Evolutionary conservation across 2,888 invertebrate species (phyloP), one percentile per base, ranked within the genome.

Genomic region (Philereme transversata): DNA sequence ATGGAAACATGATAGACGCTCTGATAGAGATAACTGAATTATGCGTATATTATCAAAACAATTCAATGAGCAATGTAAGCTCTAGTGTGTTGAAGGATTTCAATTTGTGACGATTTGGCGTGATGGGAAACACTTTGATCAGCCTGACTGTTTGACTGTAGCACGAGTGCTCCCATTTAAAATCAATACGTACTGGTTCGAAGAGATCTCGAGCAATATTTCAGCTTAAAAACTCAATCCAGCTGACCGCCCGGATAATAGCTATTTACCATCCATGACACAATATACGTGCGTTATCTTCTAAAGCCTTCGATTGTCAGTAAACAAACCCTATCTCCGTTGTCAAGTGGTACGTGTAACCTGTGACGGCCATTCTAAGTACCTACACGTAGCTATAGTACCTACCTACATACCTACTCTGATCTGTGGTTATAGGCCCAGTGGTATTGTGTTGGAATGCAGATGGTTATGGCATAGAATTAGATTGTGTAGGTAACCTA

Each of bases 271-370:
- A 44, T 5, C 44, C 9, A 45, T 7, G 45, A 45, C 56, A 49
- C 34, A 36, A 9, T 11, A 35, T 45, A 38, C 55, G 55, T 55
- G 62, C 46, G 51, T 52, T 55, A 59, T 62, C 62, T 47, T 41
- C 46, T 11, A 11, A 50, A 57, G 57, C 53, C 36, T 65, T 68
- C 59, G 57, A 65, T 68, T 67, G 68, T 63, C 69, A 61, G 75
- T 79, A 79, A 80, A 79, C 80, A 55, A 76, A 75, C 74, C 75
- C 76, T 81, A 82, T 80, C 78, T 66, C 57, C 53, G n/a, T 48
- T 62, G 58, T 44, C 55, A 45, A 46, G 55, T 40, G n/a, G 9
- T n/a, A 59, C 49, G 56, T 60, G 48, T 59, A 43, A 51, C 51
- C 48, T 49, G 36, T 48, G 51, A 57, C 46, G 41, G 2, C 33